Base-by-base conservation (phyloP, 2,797 vertebrate species). In the Sebastes hopkinsi region DNA sequence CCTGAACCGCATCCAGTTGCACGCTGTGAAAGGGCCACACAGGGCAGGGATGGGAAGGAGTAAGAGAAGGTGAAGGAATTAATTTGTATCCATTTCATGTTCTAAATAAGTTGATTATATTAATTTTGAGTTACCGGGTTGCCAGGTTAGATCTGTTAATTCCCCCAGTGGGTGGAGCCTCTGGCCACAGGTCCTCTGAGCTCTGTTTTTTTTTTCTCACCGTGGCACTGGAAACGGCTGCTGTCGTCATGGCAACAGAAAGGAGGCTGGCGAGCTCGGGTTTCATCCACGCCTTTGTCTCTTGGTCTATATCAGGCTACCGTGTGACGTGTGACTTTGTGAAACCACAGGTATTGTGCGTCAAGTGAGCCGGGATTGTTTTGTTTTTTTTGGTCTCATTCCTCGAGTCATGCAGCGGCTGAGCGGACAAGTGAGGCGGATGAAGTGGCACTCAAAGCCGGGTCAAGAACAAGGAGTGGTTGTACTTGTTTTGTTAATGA, bases 221-320 rank as follows among this genome's bases (percentile, higher is more conserved):
- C 5, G 52, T 61, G 64, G 70, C 36, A 18, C 38, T 79, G 75
- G 80, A 84, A 70, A 76, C 20, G 72, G 55, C 87, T 87, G 54
- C 60, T 73, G 93, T 95, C 42, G 90, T 90, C 93, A 92, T 92
- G 83, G 91, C 75, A 94, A 95, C 94, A 77, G 36, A 67, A 78
- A 88, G 82, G 58, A 85, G 88, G 82, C 79, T 72, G 78, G 70
- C 55, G 8, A 72, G 91, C 90, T 95, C 92, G 27, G 78, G 89
- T 95, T 96, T 94, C 94, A 59, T 93, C 85, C 82, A 55, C 67
- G 46, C 79, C 90, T 90, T 92, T 93, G 92, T 93, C 80, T 85
- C 68, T 50, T 8, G 65, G 73, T 88, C 83, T 86, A 75, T 88
- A 90, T 90, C 77, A 67, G 82, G 83, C 89, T 82, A 75, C 77